Evolutionary conservation across 2,797 vertebrate species (phyloP), one percentile per base, ranked within the genome.

Genomic region (Scleropages formosus): DNA sequence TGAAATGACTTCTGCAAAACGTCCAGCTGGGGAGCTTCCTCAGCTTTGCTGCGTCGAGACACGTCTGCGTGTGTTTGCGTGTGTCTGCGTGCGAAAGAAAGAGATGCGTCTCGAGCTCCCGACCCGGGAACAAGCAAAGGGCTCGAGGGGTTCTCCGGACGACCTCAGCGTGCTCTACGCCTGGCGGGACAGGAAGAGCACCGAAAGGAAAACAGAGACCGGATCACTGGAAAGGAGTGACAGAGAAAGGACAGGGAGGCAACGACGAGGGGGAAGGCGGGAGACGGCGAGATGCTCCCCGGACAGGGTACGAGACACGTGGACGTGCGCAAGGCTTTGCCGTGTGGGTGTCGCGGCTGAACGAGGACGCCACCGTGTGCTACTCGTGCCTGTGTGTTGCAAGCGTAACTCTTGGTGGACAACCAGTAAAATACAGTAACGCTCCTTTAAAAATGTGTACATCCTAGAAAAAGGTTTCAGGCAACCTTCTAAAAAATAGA

Each of bases 161-260:
- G 81, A 83, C 82, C 83, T 92, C 90, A 90, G 84, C 87, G 88
- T 1, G 78, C 89, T 80, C 82, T 78, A 85, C 78, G 83, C 86
- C 91, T 91, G 82, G 74, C 58, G 73, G 88, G 60, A 78, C 73
- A 27, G 65, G 74, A 78, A 81, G 80, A 88, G 86, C 85, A 89
- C 81, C 85, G 78, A 78, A 82, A 78, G 76, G 72, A 75, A 49
- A 73, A 72, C 62, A 79, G 81, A 89, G 77, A 85, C 79, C 75
- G 78, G 69, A 83, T 85, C 79, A 86, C 74, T 59, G 62, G 80
- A 74, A 81, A 80, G 63, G 80, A 80, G 77, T 16, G n/a, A n/a
- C 68, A 47, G 56, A 56, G 76, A 49, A 73, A 75, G 59, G 47
- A 20, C 18, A 44, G 63, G 47, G 22, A 18, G 44, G 20, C 58